phyloP scores from a whole-genome alignment of 30 jellyfish, hydroid and myxozoan genomes.

The Pseudorhiza aurosa region DNA sequence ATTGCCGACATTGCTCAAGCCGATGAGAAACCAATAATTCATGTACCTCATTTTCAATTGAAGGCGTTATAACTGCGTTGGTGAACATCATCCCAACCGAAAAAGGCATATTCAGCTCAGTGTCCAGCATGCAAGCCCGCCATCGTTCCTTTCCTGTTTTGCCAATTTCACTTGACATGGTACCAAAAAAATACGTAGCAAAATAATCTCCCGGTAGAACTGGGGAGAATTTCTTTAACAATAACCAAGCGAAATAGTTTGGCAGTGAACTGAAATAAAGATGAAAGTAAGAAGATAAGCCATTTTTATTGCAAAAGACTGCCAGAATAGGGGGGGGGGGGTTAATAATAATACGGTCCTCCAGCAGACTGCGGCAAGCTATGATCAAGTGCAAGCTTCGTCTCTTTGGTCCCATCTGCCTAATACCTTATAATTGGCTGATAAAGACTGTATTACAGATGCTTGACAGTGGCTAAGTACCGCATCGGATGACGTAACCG shows the following conservation, averaged over 20 bases:
- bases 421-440: too few relatives aligned
- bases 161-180: background rate
- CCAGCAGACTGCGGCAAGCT: too few relatives aligned
- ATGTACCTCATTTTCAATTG: constrained; percentile 6
- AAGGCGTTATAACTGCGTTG: constrained; percentile 3
- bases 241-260: constrained; percentile 31
- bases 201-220: constrained; percentile 49
- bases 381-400: too few relatives aligned
- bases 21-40: too few relatives aligned
- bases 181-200: constrained; percentile 40
- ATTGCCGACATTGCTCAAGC: too few relatives aligned
- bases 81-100: constrained; percentile 69
- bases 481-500: too few relatives aligned
- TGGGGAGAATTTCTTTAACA: constrained; percentile 49
- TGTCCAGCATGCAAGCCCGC: constrained; percentile 61
- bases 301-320: too few relatives aligned
- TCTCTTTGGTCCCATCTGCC: too few relatives aligned
- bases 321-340: too few relatives aligned
- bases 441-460: too few relatives aligned
- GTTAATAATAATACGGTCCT: too few relatives aligned
- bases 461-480: too few relatives aligned
- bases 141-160: constrained; percentile 53
- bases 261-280: constrained; percentile 21
- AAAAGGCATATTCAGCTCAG: constrained; percentile 35
- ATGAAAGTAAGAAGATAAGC: background rate